These are phyloP conservation scores for Protomyctophum bolini DNA, from an alignment of 2,113 vertebrate genomes.

Conservation along the genomic window DNA sequence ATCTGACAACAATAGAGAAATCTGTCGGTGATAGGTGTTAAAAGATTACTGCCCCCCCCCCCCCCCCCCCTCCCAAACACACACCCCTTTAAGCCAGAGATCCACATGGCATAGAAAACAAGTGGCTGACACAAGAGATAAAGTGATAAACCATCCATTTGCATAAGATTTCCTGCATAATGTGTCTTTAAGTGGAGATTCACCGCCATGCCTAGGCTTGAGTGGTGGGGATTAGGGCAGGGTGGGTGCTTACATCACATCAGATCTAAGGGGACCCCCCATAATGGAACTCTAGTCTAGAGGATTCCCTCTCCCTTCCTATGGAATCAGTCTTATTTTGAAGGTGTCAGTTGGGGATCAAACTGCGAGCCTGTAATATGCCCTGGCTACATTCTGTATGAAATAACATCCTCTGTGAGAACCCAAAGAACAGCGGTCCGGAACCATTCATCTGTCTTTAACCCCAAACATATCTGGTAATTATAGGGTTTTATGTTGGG, in stretches of 20 bases:
- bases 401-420: slow-evolving; percentile 25
- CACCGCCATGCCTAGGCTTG: slow-evolving; percentile 35
- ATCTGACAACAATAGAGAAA: slow-evolving; percentile 64
- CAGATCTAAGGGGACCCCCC: slow-evolving; percentile 15
- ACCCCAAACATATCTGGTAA: slow-evolving; percentile 5
- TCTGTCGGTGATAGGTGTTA: slow-evolving; percentile 70
- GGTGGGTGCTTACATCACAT: slow-evolving; percentile 24
- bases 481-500: too few relatives aligned
- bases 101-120: slow-evolving; percentile 52
- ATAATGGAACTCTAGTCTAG: slow-evolving; percentile 17
- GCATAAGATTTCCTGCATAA: slow-evolving; percentile 61
- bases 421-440: slow-evolving; percentile 19
- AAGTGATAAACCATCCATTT: slow-evolving; percentile 66
- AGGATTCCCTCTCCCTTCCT: background rate
- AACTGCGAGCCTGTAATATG: slow-evolving; percentile 4
- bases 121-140: slow-evolving; percentile 45
- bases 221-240: slow-evolving; percentile 61
- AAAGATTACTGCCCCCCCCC: slow-evolving; percentile 58
- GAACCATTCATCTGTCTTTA: slow-evolving; percentile 29
- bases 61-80: background rate
- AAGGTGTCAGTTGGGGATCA: slow-evolving; percentile 34
- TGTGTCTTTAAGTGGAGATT: slow-evolving; percentile 63
- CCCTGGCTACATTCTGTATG: background rate
- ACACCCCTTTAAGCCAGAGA: slow-evolving; percentile 56
- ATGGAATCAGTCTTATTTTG: background rate